Conservation (phyloP, 1,140 invertebrate genomes). For the Diuraphis noxia region DNA sequence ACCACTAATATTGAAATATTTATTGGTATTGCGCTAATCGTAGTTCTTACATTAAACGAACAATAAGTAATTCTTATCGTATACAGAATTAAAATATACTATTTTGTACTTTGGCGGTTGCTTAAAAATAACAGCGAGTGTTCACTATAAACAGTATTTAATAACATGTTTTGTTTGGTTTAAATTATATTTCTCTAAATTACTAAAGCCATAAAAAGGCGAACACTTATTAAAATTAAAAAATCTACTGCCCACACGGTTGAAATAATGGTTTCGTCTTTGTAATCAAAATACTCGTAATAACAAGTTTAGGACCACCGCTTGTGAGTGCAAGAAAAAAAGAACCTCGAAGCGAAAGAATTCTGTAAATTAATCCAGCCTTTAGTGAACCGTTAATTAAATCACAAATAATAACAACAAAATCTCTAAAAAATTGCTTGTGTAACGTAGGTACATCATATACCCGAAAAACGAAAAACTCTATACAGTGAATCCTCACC, state of each 20-base stretch:
- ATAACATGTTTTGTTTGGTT: neutral
- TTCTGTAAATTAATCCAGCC: neutral
- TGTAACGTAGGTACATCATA: neutral
- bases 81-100: neutral
- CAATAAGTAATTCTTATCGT: neutral
- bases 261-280: neutral
- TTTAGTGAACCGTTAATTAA: neutral
- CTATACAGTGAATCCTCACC: neutral
- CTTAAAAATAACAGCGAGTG: neutral
- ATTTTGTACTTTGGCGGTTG: neutral
- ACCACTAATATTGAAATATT: neutral
- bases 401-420: neutral
- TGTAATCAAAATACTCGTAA: slow-evolving; percentile 5
- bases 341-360: neutral
- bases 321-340: neutral
- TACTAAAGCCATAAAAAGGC: neutral
- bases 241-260: neutral
- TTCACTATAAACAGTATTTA: neutral
- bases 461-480: neutral
- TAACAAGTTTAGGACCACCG: slow-evolving; percentile 5
- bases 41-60: neutral
- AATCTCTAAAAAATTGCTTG: neutral
- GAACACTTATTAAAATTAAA: slow-evolving; percentile 32
- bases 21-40: neutral
- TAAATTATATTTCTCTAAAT: slow-evolving; percentile 16